Conservation (phyloP, 2,113 vertebrate species). For the Clinocottus analis region DNA sequence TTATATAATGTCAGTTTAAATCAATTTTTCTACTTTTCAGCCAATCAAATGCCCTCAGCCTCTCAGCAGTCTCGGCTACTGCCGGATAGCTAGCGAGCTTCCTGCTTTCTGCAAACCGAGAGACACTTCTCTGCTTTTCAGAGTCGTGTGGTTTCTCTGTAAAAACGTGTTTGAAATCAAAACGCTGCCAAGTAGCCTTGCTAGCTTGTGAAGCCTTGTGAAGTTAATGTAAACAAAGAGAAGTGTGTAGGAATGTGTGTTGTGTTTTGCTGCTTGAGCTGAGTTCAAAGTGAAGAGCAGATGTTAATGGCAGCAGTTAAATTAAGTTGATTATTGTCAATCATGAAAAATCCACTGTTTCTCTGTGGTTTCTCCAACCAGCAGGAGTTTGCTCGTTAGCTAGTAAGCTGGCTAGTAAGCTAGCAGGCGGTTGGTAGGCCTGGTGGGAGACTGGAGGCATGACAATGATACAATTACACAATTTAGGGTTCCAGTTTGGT, state of each 20-base stretch:
- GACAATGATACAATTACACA: background rate
- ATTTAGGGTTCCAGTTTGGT: background rate
- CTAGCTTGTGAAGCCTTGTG: background rate
- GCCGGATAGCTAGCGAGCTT: background rate
- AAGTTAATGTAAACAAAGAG: background rate
- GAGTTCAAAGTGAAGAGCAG: background rate
- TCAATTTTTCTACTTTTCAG: no score
- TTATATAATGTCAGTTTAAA: background rate
- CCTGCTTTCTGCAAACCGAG: background rate
- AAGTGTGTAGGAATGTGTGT: background rate
- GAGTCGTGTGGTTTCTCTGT: background rate
- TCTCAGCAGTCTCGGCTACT: background rate
- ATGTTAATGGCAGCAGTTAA: background rate
- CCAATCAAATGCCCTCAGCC: background rate
- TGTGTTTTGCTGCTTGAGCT: background rate
- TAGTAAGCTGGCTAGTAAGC: background rate
- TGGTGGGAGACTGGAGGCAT: background rate
- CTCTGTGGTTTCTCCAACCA: constrained; percentile 9
- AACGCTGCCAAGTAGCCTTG: background rate
- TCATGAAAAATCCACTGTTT: background rate
- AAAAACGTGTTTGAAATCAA: background rate
- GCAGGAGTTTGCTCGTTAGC: background rate
- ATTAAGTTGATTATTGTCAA: background rate
- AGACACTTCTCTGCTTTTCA: background rate
- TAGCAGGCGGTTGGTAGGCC: background rate